These are phyloP conservation scores for Glaucomys volans DNA, from an alignment of 2,113 vertebrate genomes.

Conservation along the genomic window DNA sequence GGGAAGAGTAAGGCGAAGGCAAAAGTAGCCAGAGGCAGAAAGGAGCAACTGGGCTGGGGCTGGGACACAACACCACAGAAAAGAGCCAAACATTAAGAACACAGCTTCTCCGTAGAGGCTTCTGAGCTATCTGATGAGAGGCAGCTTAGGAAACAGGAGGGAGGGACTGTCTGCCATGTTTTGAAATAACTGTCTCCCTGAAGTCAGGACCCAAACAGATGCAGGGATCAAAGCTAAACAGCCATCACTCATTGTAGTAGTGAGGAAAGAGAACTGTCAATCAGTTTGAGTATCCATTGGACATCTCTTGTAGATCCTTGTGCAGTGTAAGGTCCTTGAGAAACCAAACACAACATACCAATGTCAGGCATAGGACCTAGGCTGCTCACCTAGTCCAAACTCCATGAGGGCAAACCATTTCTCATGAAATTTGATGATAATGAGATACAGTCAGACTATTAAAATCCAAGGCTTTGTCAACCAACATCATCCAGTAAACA, in stretches of 20 bases:
- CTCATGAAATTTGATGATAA: neutral
- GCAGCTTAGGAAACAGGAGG: neutral
- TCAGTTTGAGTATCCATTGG: neutral
- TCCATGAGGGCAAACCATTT: neutral
- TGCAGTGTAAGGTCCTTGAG: fast-evolving
- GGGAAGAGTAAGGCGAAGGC: neutral
- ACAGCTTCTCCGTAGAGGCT: neutral
- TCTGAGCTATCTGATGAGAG: neutral
- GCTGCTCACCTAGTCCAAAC: neutral
- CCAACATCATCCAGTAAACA: neutral
- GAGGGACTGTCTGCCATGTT: neutral
- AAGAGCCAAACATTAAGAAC: neutral
- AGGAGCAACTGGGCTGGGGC: neutral
- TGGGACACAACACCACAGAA: neutral
- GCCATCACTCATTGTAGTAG: neutral
- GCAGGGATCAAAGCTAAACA: neutral
- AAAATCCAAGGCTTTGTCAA: neutral
- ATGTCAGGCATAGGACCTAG: neutral
- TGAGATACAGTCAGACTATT: neutral
- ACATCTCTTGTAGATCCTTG: neutral
- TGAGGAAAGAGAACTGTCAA: neutral
- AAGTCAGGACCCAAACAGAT: neutral
- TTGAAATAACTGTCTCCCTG: neutral
- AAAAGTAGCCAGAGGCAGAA: neutral
- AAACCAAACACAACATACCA: neutral